These are phyloP conservation scores for Lacerta bilineata DNA, from an alignment of 2,797 vertebrate species.

Conservation along the genomic window DNA sequence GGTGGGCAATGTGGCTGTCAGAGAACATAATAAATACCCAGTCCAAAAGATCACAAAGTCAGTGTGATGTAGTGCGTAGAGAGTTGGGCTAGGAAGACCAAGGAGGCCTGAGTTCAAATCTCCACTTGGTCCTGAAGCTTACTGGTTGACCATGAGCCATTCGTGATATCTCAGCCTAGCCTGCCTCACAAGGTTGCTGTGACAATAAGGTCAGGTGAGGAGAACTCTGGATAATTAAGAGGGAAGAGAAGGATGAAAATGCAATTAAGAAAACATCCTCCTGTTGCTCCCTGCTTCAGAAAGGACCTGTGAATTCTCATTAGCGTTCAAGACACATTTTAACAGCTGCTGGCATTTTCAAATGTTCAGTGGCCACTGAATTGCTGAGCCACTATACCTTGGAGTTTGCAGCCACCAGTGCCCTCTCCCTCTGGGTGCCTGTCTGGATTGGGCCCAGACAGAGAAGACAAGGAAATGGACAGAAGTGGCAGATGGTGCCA, in stretches of 20 bases:
- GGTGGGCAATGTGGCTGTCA: too few species aligned
- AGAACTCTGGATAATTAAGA: background rate
- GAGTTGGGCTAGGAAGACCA: too few species aligned
- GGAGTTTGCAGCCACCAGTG: background rate
- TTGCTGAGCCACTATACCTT: background rate
- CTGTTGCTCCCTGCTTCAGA: background rate
- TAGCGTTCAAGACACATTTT: background rate
- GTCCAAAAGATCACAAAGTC: background rate
- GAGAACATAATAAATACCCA: background rate
- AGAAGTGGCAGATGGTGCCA: background rate
- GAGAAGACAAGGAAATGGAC: background rate
- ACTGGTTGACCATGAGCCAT: too few species aligned
- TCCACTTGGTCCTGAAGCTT: too few species aligned
- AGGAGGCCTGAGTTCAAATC: too few species aligned
- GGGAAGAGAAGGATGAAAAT: background rate
- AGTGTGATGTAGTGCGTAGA: too few species aligned
- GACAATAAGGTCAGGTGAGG: too few species aligned
- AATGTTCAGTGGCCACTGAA: background rate
- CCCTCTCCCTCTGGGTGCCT: background rate
- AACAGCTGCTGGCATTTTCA: background rate
- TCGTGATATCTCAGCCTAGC: too few species aligned
- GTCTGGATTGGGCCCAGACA: background rate
- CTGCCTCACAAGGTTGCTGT: too few species aligned
- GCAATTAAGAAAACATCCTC: background rate
- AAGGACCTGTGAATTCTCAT: background rate